Evolutionary conservation across 2,888 invertebrate genomes (phyloP).

Genomic region (Panzeria rudis): DNA sequence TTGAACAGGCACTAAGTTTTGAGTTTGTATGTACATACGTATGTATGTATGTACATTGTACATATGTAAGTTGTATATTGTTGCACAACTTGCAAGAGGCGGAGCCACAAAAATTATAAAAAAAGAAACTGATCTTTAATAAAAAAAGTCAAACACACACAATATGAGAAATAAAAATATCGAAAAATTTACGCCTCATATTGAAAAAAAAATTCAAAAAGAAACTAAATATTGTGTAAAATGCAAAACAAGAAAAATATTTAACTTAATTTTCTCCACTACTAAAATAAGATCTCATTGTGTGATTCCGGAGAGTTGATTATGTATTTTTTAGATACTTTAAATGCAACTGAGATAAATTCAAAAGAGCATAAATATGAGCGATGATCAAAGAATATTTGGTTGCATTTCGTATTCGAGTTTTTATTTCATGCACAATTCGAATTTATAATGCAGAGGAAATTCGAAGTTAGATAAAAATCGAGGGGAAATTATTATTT

Average conservation of each 20-base stretch:
- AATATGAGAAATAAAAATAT: constrained; percentile 7
- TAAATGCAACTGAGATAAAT: constrained; percentile 36
- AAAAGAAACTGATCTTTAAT: constrained; percentile 8
- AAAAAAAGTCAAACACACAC: constrained; percentile 7
- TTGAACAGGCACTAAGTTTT: constrained; percentile 9
- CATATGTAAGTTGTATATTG: constrained; percentile 9
- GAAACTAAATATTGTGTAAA: constrained; percentile 34
- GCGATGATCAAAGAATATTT: constrained; percentile 28
- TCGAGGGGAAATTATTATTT: constrained; percentile 52
- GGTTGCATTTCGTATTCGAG: neutral
- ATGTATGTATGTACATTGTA: too few species aligned
- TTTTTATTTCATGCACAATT: constrained; percentile 26
- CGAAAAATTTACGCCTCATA: constrained; percentile 49
- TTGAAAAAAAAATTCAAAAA: constrained; percentile 45
- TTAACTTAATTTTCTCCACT: constrained; percentile 13
- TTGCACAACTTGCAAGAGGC: constrained; percentile 67
- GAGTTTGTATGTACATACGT: too few species aligned
- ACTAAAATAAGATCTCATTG: neutral
- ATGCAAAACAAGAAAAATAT: constrained; percentile 3
- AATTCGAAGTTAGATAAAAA: constrained; percentile 67
- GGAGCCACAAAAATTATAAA: constrained; percentile 45
- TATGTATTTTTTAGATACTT: constrained; percentile 4
- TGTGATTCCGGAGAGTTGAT: neutral
- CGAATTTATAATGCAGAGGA: constrained; percentile 17
- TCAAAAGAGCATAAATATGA: constrained; percentile 29